Percentiles rank a stretch among this genome's conserved stretches.
These are phyloP conservation scores for Hedya salicella DNA, from an alignment of 2,888 invertebrate genomes.

Conservation along the genomic window DNA sequence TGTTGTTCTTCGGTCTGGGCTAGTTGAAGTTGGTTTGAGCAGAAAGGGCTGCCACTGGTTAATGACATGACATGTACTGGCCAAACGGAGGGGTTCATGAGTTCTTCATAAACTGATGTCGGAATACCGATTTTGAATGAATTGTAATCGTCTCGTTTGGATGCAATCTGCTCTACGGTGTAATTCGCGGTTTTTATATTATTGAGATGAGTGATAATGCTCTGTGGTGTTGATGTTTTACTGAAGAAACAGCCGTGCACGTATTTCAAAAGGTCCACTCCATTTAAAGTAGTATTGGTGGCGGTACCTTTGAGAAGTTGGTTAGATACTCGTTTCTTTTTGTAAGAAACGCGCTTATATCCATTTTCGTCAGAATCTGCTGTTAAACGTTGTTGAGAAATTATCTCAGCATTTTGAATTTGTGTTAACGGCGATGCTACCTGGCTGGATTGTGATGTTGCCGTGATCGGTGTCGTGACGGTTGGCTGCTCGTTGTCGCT, in stretches of 20 bases:
- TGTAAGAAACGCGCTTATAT: not conserved
- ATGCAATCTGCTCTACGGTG: not conserved
- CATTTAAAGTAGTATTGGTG: not conserved
- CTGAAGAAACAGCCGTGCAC: slow-evolving; percentile 13
- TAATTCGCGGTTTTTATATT: not conserved
- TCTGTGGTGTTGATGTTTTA: not conserved
- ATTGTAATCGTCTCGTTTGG: slow-evolving; percentile 3
- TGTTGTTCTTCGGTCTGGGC: too few relatives aligned
- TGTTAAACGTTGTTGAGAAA: too few relatives aligned
- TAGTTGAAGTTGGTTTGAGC: not conserved
- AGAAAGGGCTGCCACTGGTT: slow-evolving; percentile 23
- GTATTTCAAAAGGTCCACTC: not conserved
- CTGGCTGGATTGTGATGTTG: not conserved
- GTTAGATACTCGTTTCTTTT: not conserved
- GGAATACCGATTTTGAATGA: slow-evolving; percentile 5
- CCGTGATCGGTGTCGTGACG: not conserved
- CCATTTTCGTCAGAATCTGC: not conserved
- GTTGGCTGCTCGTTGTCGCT: not conserved
- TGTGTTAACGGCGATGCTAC: not conserved
- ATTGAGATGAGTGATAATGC: not conserved
- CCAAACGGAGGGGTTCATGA: not conserved
- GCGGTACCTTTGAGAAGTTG: not conserved
- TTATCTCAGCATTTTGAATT: not conserved
- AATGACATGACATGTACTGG: slow-evolving; percentile 2
- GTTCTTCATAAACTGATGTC: not conserved